Conservation (phyloP, 2,113 vertebrate genomes). For the Xenopus borealis region DNA sequence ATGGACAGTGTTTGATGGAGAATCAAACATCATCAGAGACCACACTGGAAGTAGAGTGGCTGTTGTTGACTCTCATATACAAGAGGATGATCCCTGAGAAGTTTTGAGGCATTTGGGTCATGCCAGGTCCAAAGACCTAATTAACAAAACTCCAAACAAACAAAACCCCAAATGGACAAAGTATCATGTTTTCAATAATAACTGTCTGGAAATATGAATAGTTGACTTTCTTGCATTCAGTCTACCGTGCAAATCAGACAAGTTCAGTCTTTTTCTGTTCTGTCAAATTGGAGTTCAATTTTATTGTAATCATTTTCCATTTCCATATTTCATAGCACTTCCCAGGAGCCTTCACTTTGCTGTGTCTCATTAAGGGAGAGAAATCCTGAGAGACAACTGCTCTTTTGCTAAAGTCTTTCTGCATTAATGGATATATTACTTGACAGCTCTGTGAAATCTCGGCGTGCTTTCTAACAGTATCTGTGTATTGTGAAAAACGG, state of each 20-base stretch:
- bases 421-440: constrained; percentile 40
- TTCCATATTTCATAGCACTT: constrained; percentile 39
- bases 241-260: constrained; percentile 22
- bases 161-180: no score
- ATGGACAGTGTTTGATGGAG: no score
- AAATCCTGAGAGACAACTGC: constrained; percentile 39
- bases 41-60: no score
- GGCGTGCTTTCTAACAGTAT: constrained; percentile 34
- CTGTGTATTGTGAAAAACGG: constrained; percentile 19
- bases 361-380: constrained; percentile 44
- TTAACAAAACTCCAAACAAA: no score
- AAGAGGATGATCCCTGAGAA: no score
- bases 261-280: constrained; percentile 26
- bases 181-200: no score
- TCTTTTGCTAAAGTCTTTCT: constrained; percentile 39
- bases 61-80: no score
- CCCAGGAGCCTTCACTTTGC: constrained; percentile 35
- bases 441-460: constrained; percentile 41
- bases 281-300: constrained; percentile 43
- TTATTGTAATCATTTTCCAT: constrained; percentile 44
- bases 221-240: neutral
- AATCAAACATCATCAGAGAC: no score
- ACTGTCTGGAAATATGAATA: neutral
- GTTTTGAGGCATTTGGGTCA: no score
- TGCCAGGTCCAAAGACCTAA: no score